Evolutionary conservation across 2,888 invertebrate genomes (phyloP).

Genomic region (Pseudeuparius sepicola): DNA sequence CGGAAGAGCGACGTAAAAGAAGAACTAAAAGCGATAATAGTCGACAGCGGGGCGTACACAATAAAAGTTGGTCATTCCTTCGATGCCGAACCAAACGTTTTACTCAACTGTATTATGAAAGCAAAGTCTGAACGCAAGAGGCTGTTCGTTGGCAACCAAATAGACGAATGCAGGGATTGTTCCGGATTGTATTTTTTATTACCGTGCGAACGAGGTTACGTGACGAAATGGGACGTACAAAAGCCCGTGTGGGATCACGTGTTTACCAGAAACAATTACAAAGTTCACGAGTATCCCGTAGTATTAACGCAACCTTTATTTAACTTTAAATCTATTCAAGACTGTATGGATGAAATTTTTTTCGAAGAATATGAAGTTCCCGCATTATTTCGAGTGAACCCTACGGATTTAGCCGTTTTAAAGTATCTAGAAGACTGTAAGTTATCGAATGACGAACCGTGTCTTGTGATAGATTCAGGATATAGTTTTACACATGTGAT

Average conservation of each 20-base stretch:
- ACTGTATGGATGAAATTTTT: slow-evolving; percentile 89
- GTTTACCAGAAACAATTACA: slow-evolving; percentile 78
- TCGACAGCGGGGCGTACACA: slow-evolving; percentile 80
- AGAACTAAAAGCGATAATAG: slow-evolving; percentile 26
- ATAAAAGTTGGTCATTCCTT: slow-evolving; percentile 77
- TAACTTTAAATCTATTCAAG: slow-evolving; percentile 87
- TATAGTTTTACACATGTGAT: slow-evolving; percentile 93
- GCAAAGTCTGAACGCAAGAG: slow-evolving; percentile 92
- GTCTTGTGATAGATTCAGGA: slow-evolving; percentile 82
- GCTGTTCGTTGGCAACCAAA: slow-evolving; percentile 87
- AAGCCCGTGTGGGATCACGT: slow-evolving; percentile 94
- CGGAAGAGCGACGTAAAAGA: too few species aligned
- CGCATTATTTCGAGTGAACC: slow-evolving; percentile 67
- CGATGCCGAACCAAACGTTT: slow-evolving; percentile 55
- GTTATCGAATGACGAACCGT: slow-evolving; percentile 25
- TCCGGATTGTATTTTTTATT: slow-evolving; percentile 90
- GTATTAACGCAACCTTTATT: slow-evolving; percentile 91
- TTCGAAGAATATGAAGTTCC: slow-evolving; percentile 96
- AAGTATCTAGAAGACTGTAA: slow-evolving; percentile 24
- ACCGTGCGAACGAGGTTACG: slow-evolving; percentile 89
- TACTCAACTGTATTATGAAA: slow-evolving; percentile 96
- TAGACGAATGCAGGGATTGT: slow-evolving; percentile 92
- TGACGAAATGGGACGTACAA: slow-evolving; percentile 93
- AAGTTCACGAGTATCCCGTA: slow-evolving; percentile 66
- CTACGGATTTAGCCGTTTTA: slow-evolving; percentile 58